Percentiles rank a stretch among this genome's conserved stretches.
These are phyloP conservation scores for Drosophila glabriapex DNA, from an alignment of 2,888 invertebrate genomes.

Conservation along the genomic window DNA sequence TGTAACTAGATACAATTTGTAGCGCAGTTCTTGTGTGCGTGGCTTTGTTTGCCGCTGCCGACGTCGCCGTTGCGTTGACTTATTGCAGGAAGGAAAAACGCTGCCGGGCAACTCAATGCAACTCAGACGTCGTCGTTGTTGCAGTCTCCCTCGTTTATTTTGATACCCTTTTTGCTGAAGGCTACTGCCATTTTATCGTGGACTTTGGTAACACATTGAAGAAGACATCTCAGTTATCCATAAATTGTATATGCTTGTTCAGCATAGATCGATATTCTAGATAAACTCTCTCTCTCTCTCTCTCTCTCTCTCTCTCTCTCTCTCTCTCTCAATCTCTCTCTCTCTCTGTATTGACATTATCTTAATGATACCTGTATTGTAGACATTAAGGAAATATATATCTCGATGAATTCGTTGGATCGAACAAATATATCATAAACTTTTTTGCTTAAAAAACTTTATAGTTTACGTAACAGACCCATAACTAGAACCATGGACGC, in stretches of 20 bases:
- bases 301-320: background rate
- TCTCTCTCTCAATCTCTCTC: background rate
- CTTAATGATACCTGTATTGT: background rate
- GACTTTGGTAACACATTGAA: background rate
- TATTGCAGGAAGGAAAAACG: conserved; percentile 80
- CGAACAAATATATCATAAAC: too few species aligned
- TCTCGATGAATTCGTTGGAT: background rate
- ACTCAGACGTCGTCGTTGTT: conserved; percentile 61
- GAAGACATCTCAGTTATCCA: background rate
- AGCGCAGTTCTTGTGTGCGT: conserved; percentile 70
- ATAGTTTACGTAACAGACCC: background rate
- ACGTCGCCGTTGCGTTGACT: conserved; percentile 61
- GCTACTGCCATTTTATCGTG: background rate
- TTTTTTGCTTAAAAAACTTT: background rate
- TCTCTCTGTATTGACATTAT: background rate
- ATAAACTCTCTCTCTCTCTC: background rate
- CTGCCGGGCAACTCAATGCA: conserved; percentile 74
- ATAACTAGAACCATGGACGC: background rate
- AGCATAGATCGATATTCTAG: background rate
- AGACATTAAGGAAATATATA: background rate
- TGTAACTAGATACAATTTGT: conserved; percentile 81
- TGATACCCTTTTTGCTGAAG: background rate
- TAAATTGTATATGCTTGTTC: background rate
- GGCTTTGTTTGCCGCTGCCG: conserved; percentile 66
- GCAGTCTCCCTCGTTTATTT: conserved; percentile 61